Evolutionary conservation across 2,113 vertebrate species (phyloP).

Genomic region (Manacus vitellinus): DNA sequence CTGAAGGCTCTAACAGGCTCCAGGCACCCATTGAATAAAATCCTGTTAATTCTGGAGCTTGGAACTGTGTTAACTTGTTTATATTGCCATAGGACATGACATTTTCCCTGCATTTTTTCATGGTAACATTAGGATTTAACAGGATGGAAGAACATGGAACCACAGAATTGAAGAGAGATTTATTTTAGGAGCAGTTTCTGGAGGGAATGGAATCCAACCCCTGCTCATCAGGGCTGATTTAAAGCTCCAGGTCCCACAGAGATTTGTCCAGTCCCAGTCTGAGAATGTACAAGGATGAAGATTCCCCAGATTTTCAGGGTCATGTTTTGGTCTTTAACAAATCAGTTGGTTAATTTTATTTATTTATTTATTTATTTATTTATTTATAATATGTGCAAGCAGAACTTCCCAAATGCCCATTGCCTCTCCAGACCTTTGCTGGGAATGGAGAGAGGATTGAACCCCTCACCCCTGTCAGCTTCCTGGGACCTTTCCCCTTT

Average conservation of each 20-base stretch:
- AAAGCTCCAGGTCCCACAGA: not conserved
- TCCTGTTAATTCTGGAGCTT: not conserved
- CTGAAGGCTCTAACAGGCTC: not conserved
- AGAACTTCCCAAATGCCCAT: not conserved
- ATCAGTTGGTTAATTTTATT: not conserved
- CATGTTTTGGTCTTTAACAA: not conserved
- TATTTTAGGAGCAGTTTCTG: not conserved
- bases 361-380: not conserved
- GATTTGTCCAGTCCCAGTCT: not conserved
- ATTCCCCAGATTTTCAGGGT: not conserved
- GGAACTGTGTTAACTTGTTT: not conserved
- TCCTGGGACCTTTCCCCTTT: not conserved
- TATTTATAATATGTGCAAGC: not conserved
- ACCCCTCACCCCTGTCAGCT: not conserved
- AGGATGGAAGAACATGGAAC: not conserved
- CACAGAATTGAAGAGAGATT: not conserved
- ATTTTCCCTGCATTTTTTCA: not conserved
- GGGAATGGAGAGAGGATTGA: not conserved
- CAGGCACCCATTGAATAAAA: not conserved
- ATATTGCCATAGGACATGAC: not conserved
- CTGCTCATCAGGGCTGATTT: not conserved
- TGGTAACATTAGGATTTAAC: not conserved
- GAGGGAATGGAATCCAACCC: not conserved
- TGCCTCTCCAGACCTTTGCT: not conserved
- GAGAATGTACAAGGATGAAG: not conserved